Conservation (phyloP, 2,113 vertebrate genomes). For the Tiliqua scincoides region DNA sequence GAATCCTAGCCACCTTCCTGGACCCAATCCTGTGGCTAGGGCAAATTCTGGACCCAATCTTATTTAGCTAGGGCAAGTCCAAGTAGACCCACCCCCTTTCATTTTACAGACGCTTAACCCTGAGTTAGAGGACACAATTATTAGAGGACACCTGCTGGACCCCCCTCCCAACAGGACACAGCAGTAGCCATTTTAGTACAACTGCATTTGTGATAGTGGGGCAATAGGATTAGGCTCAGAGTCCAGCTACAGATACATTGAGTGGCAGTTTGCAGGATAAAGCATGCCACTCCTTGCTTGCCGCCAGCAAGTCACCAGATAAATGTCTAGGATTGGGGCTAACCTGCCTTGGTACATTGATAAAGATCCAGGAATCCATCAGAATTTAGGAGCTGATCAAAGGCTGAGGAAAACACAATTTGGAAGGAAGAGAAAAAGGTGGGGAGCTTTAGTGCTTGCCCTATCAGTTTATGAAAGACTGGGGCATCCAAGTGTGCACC, state of each 20-base stretch:
- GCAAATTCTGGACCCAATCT: too few relatives aligned
- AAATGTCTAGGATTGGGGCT: neutral
- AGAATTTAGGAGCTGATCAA: neutral
- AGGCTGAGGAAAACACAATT: neutral
- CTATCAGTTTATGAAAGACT: neutral
- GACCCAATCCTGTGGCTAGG: too few relatives aligned
- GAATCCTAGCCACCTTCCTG: too few relatives aligned
- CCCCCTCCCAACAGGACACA: too few relatives aligned
- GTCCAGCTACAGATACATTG: neutral
- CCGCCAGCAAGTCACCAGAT: neutral
- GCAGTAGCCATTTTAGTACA: too few relatives aligned
- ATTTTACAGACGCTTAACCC: too few relatives aligned
- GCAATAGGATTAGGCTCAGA: neutral
- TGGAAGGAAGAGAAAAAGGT: neutral
- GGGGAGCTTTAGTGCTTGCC: neutral
- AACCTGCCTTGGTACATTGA: neutral
- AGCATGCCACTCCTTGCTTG: neutral
- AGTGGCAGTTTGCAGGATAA: neutral
- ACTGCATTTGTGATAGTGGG: too few relatives aligned
- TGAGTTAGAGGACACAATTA: too few relatives aligned
- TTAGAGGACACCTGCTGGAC: too few relatives aligned
- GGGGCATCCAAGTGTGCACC: neutral
- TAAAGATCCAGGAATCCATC: neutral
- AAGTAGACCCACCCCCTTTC: too few relatives aligned
- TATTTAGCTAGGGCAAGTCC: too few relatives aligned